These are phyloP conservation scores for Rotaria macrura DNA, from an alignment of 2,888 invertebrate species.

Conservation along the genomic window DNA sequence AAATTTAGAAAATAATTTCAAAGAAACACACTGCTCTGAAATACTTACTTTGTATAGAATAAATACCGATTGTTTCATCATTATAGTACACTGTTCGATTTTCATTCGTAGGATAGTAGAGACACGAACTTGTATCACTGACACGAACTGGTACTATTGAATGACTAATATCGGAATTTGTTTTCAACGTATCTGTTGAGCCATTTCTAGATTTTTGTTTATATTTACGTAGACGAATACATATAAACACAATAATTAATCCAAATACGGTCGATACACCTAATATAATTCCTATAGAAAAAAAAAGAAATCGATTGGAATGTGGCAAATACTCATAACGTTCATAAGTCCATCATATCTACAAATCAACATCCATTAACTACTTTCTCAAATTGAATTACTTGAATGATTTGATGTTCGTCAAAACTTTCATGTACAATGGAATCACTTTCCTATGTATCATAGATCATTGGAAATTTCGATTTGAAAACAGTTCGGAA, in stretches of 20 bases:
- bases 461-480: too few species aligned
- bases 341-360: too few species aligned
- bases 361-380: too few species aligned
- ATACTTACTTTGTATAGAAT: neutral
- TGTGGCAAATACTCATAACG: too few species aligned
- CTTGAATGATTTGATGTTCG: too few species aligned
- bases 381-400: too few species aligned
- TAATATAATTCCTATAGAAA: neutral
- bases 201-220: neutral
- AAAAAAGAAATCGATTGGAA: neutral
- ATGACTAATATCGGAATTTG: neutral
- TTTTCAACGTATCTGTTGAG: slow-evolving; percentile 12
- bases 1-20: neutral
- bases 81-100: neutral
- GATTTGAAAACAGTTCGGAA: too few species aligned
- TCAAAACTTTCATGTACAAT: too few species aligned
- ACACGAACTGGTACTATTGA: neutral
- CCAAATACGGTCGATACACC: neutral
- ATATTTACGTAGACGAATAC: neutral
- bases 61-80: neutral
- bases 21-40: neutral
- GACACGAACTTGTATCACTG: neutral
- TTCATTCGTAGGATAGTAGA: neutral
- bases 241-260: neutral
- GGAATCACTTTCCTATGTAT: too few species aligned